Conservation (phyloP, 2,797 vertebrate genomes). For the Steatocranus sp. region DNA sequence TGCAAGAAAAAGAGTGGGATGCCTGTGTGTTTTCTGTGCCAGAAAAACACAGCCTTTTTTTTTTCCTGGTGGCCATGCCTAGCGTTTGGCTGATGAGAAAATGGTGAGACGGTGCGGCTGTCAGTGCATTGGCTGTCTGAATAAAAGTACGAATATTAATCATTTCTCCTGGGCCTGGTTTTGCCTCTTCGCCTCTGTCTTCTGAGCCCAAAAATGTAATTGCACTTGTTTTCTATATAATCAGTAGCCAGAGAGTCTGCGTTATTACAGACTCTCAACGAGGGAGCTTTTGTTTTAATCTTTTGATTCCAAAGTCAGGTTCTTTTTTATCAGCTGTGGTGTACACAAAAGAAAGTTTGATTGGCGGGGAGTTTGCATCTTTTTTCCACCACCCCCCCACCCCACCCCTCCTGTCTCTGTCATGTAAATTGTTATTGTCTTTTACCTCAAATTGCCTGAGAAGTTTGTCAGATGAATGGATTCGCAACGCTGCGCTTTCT, state of each 20-base stretch:
- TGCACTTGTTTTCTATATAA: conserved; percentile 73
- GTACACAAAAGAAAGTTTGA: conserved; percentile 73
- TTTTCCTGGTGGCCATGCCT: conserved; percentile 29
- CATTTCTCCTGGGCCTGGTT: conserved; percentile 66
- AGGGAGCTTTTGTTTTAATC: conserved; percentile 75
- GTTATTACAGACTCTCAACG: conserved; percentile 57
- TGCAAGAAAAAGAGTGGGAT: conserved; percentile 11
- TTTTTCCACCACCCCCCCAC: conserved; percentile 12
- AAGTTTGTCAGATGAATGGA: conserved; percentile 77
- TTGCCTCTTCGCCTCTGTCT: conserved; percentile 49
- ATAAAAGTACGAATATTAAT: conserved; percentile 71
- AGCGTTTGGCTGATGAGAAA: conserved; percentile 43
- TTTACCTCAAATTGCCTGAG: conserved; percentile 72
- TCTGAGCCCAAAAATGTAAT: conserved; percentile 69
- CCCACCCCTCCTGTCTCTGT: conserved; percentile 39
- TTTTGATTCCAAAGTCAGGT: conserved; percentile 73
- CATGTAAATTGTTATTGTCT: conserved; percentile 76
- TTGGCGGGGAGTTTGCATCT: conserved; percentile 68
- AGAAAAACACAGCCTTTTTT: conserved; percentile 10
- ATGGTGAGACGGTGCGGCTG: conserved; percentile 41
- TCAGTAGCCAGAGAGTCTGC: conserved; percentile 59
- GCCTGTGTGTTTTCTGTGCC: not conserved
- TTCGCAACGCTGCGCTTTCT: conserved; percentile 41
- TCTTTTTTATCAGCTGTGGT: conserved; percentile 66
- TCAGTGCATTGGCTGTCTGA: conserved; percentile 49